phyloP scores from a whole-genome alignment of 2,113 vertebrate genomes.

The Caranx ignobilis region DNA sequence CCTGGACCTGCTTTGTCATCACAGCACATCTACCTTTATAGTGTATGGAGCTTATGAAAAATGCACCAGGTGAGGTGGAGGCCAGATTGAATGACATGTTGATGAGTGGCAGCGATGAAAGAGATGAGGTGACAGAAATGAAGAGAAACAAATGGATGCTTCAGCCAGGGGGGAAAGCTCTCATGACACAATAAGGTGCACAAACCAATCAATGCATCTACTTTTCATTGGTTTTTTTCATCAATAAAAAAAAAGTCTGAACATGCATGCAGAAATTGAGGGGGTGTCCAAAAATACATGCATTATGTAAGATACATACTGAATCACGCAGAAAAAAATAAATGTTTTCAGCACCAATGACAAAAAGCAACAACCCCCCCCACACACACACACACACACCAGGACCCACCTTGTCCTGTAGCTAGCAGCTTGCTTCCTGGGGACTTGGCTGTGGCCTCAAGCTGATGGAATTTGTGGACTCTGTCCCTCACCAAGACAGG shows the following conservation, averaged over 20 bases:
- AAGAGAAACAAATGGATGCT: not conserved
- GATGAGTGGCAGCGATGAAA: not conserved
- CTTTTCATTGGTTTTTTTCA: not conserved
- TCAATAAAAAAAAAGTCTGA: not conserved
- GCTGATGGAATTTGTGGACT: conserved; percentile 95
- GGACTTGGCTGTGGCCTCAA: conserved; percentile 89
- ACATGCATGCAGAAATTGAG: not conserved
- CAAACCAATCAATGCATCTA: not conserved
- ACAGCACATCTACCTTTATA: no score
- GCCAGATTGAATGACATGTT: not conserved
- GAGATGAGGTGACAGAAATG: not conserved
- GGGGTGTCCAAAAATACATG: not conserved
- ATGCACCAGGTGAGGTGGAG: not conserved
- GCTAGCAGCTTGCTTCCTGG: conserved; percentile 83
- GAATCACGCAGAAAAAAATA: conserved; percentile 9
- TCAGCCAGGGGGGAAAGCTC: not conserved
- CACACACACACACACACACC: not conserved
- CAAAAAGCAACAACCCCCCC: not conserved
- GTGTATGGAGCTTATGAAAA: no score
- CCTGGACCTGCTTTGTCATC: no score
- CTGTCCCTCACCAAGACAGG: conserved; percentile 92
- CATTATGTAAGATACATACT: not conserved
- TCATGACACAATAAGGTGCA: not conserved
- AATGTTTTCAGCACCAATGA: conserved; percentile 16
- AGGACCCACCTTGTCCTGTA: conserved; percentile 91